A percentile compares a stretch with the other conserved stretches of the same genome.
phyloP scores from a whole-genome alignment of 2,888 invertebrate species.

The Caenorhabditis parvicauda region DNA sequence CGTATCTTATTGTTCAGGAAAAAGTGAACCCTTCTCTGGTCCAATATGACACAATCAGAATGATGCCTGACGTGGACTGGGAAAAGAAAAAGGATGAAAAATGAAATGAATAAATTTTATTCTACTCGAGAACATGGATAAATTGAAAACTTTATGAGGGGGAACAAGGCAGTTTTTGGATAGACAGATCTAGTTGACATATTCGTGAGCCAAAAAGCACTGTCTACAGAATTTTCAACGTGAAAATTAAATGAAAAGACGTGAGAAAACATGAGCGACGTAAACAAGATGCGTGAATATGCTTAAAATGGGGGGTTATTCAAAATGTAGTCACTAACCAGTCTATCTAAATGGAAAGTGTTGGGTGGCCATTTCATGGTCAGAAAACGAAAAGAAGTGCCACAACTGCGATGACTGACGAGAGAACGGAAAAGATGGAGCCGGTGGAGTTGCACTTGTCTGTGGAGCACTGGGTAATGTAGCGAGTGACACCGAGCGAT shows the following conservation, averaged over 20 bases:
- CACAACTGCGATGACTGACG: background rate
- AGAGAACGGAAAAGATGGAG: background rate
- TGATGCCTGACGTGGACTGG: conserved; percentile 12
- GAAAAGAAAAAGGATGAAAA: conserved; percentile 2
- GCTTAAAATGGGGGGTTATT: background rate
- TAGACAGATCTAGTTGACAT: too few relatives aligned
- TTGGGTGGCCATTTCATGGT: background rate
- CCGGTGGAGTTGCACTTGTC: conserved; percentile 30
- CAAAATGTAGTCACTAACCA: background rate
- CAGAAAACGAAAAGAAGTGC: background rate
- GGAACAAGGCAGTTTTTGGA: background rate
- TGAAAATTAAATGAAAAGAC: too few relatives aligned
- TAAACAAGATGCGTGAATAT: too few relatives aligned
- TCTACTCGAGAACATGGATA: background rate
- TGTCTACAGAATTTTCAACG: too few relatives aligned
- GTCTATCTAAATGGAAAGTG: background rate
- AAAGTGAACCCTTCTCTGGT: background rate
- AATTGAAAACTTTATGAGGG: background rate
- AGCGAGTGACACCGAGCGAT: conserved; percentile 31
- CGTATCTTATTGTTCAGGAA: background rate
- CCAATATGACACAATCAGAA: conserved; percentile 1
- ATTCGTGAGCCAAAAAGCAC: too few relatives aligned
- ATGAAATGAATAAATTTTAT: background rate
- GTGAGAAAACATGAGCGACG: too few relatives aligned
- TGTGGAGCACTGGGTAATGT: conserved; percentile 33